Conservation (phyloP, 2,888 invertebrate genomes). For the Drosophila limbata region DNA sequence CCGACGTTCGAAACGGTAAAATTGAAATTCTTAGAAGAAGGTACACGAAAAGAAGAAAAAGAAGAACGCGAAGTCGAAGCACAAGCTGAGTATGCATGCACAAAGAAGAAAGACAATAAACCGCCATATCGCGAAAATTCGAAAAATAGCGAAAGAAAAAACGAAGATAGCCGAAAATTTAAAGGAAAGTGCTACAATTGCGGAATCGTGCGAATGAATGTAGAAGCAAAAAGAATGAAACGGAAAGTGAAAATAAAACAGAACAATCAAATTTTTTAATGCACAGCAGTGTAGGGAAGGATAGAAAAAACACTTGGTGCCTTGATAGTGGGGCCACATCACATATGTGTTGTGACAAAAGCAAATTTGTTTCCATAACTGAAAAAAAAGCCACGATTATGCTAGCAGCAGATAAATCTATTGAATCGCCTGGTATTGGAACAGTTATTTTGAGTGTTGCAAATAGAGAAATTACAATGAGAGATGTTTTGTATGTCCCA, state of each 20-base stretch:
- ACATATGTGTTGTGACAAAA: neutral
- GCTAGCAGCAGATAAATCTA: constrained; percentile 5
- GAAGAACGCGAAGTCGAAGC: neutral
- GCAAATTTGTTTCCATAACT: neutral
- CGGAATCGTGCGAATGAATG: constrained; percentile 6
- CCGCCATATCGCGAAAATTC: neutral
- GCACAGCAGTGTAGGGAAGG: neutral
- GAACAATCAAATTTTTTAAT: constrained; percentile 1
- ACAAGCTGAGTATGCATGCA: neutral
- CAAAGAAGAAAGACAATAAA: neutral
- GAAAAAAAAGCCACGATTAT: neutral
- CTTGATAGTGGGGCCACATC: neutral
- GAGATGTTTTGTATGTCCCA: neutral
- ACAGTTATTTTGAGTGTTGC: neutral
- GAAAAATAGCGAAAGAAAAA: neutral
- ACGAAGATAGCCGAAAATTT: neutral
- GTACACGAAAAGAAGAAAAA: neutral
- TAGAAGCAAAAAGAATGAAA: neutral
- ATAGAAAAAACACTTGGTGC: constrained; percentile 4
- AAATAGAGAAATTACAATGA: neutral
- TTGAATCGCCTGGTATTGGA: constrained; percentile 1
- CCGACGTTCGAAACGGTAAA: constrained; percentile 1
- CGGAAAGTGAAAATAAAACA: neutral
- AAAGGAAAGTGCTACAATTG: constrained; percentile 9
- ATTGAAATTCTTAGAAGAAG: constrained; percentile 2